Evolutionary conservation across 1,140 invertebrate species (phyloP).

Genomic region (Limonius californicus): DNA sequence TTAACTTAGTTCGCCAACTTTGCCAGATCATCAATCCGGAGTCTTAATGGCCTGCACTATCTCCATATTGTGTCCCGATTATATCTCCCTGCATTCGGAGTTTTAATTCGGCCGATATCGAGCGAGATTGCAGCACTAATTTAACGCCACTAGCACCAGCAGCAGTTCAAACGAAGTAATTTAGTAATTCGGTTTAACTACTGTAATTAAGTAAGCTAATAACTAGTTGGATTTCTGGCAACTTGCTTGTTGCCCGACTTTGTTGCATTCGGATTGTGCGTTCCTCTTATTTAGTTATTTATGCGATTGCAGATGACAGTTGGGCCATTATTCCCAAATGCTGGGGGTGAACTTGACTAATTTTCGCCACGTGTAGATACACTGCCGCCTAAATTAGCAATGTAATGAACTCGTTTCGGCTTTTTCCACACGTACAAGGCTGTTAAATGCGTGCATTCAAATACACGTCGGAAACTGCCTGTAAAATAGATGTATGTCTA

Average conservation of each 20-base stretch:
- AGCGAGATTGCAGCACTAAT: slow-evolving; percentile 6
- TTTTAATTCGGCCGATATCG: neutral
- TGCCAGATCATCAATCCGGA: slow-evolving; percentile 16
- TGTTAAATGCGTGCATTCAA: too few relatives aligned
- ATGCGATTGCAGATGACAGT: slow-evolving; percentile 26
- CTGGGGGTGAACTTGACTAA: slow-evolving; percentile 27
- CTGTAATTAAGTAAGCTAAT: slow-evolving; percentile 15
- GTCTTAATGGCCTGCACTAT: slow-evolving; percentile 6
- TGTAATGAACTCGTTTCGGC: neutral
- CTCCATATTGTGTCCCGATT: neutral
- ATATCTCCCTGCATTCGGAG: neutral
- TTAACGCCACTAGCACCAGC: neutral
- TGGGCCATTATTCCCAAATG: slow-evolving; percentile 29
- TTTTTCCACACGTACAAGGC: neutral
- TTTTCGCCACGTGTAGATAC: slow-evolving; percentile 23
- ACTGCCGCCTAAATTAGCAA: slow-evolving; percentile 10
- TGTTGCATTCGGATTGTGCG: slow-evolving; percentile 8
- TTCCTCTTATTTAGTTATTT: slow-evolving; percentile 28
- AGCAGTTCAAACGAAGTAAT: slow-evolving; percentile 11
- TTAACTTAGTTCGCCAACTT: slow-evolving; percentile 13
- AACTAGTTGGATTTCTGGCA: neutral
- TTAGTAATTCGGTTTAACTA: slow-evolving; percentile 18
- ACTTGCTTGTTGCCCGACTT: slow-evolving; percentile 2
- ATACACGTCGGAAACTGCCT: too few relatives aligned
- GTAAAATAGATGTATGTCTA: too few relatives aligned